Conservation (phyloP, 2,888 invertebrate species). For the Microplitis manilae region DNA sequence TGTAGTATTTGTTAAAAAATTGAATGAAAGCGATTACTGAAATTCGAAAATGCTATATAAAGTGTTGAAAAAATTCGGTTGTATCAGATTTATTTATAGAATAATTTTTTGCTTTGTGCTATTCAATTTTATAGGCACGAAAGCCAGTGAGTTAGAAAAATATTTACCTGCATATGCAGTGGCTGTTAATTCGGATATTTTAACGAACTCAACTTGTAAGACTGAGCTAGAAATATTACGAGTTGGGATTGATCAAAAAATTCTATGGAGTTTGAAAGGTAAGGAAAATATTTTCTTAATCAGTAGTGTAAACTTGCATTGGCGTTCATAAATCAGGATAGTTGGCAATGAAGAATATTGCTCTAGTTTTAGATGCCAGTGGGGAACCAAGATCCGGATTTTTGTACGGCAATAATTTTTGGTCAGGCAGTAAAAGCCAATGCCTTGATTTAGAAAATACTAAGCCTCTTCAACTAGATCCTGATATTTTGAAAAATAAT, state of each 20-base stretch:
- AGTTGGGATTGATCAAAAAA: slow-evolving; percentile 69
- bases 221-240: slow-evolving; percentile 70
- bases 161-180: slow-evolving; percentile 63
- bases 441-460: slow-evolving; percentile 71
- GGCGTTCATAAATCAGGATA: background rate
- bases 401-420: slow-evolving; percentile 76
- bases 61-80: no score
- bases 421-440: slow-evolving; percentile 74
- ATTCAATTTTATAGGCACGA: background rate
- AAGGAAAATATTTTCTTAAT: slow-evolving; percentile 53
- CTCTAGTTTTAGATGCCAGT: slow-evolving; percentile 75
- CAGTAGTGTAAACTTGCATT: background rate
- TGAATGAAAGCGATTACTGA: no score
- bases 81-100: no score
- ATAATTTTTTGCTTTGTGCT: background rate
- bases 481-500: slow-evolving; percentile 55
- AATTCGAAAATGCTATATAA: no score
- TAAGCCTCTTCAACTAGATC: slow-evolving; percentile 58
- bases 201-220: slow-evolving; percentile 62
- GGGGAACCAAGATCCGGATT: slow-evolving; percentile 75
- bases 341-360: background rate
- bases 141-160: slow-evolving; percentile 47
- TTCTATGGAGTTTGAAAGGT: slow-evolving; percentile 75
- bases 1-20: no score
- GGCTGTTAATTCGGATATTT: slow-evolving; percentile 45